These are phyloP conservation scores for Turnix velox DNA, from an alignment of 2,113 vertebrate genomes.

Conservation along the genomic window DNA sequence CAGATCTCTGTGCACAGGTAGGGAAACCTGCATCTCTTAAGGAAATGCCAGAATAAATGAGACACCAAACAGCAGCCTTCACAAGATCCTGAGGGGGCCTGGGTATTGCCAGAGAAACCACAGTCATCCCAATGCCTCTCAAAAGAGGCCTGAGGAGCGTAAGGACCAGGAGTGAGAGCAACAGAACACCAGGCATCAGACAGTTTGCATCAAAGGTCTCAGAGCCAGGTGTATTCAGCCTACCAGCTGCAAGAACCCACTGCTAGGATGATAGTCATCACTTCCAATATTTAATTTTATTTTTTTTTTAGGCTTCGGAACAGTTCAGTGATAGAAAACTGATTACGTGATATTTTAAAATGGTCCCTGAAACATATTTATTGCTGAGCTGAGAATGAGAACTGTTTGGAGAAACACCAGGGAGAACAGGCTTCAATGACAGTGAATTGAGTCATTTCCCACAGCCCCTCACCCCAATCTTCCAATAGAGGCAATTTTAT, in stretches of 20 bases:
- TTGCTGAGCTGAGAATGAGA: not conserved
- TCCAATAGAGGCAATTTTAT: not conserved
- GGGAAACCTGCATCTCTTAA: not conserved
- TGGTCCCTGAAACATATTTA: not conserved
- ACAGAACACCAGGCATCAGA: not conserved
- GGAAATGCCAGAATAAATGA: not conserved
- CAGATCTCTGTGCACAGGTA: not conserved
- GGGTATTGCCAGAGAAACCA: not conserved
- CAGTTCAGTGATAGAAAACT: not conserved
- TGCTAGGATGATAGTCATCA: not conserved
- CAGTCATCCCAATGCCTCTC: not conserved
- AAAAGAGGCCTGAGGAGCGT: not conserved
- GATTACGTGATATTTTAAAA: not conserved
- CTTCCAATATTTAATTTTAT: not conserved
- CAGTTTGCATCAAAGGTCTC: too few species aligned
- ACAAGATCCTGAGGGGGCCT: not conserved
- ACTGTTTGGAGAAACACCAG: not conserved
- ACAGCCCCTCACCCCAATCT: not conserved
- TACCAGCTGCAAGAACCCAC: not conserved
- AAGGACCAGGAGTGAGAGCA: not conserved
- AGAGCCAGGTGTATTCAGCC: not conserved
- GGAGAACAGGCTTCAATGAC: not conserved
- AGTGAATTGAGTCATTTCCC: not conserved
- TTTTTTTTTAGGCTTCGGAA: not conserved
- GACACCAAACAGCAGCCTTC: not conserved